Evolutionary conservation across 2,888 invertebrate genomes (phyloP), one percentile per base, ranked within the genome.

Genomic region (Periphyllus acericola): DNA sequence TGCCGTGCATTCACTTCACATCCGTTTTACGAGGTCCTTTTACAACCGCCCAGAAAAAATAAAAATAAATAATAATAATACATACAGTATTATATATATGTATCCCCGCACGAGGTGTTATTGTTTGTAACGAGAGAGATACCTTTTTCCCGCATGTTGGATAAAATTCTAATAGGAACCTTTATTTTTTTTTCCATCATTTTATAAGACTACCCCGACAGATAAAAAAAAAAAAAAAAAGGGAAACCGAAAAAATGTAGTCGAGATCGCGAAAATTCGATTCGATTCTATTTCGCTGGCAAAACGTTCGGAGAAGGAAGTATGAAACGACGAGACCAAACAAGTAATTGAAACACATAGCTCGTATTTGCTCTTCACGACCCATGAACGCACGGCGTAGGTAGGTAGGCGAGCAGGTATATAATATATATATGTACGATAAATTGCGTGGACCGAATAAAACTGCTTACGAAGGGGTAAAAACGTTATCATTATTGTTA

Each of bases 321-420:
- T 3, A 68, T n/a, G n/a, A 68, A 19, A 72, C n/a, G 8, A 40
- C 36, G 29, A 34, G 40, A 66, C 29, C n/a, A 29, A 29, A 83
- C 52, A 34, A 83, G 82, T 72, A 83, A 83, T 83, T 83, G 82
- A 83, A 83, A 72, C 72, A n/a, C 32, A 83, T 34, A 52, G 25
- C 11, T 40, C 19, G 72, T 17, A 17, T 72, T 72, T 32, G 34
- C 32, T 34, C 8, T 29, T 68, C 68, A 29, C 29, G 68, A 68
- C 68, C n/a, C 25, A 6, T 25, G 5, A n/a, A 0, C n/a, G 1
- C 40, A 55, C 32, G 36, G 55, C n/a, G 34, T 55, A n/a, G 29
- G 40, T 79, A 5, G 25, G 25, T 60, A 25, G 36, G 36, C n/a
- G 60, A n/a, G 19, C 66, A 66, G 36, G 80, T 80, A 80, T 14